Evolutionary conservation across 2,113 vertebrate species (phyloP), one percentile per base, ranked within the genome.

Genomic region (Notarius lentiginosus): DNA sequence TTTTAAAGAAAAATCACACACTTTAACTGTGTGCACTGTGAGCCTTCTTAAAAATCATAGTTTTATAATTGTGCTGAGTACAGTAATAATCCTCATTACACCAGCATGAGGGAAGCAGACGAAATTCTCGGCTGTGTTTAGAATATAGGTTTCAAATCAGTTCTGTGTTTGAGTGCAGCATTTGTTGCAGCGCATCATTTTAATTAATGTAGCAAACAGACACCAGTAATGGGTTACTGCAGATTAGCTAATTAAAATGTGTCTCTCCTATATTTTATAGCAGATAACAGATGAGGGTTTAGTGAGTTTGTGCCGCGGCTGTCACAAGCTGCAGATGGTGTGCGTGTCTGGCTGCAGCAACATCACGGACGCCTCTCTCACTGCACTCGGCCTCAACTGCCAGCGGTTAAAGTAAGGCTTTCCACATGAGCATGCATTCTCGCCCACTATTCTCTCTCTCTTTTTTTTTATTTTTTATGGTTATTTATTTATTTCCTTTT

Each of bases 201-300:
- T 79, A 18, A 27, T 27, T 18, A 79, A 56, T 79, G 22, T 77
- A n/a, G 7, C 11, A 0, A 20, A 73, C 30, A 73, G 17, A 22
- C 70, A 41, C 47, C 6, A 76, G 20, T 51, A 1, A 51, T 47
- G 18, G 22, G 49, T 22, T 77, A 12, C 41, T 22, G 24, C 10
- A 14, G 34, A 55, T n/a, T 58, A 27, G 49, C 49, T 22, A 34
- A 76, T 82, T 88, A 63, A 76, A 18, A 66, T 88, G 18, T 4
- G 49, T 14, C 60, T 79, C 30, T 87, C 55, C 41, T 73, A 0
- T 75, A 24, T 88, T 63, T 81, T 82, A 76, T 94, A 99, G 98
- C 98, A 99, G 95, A 97, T 99, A 94, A 99, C 98, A 91, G 98
- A 99, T n/a, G 98, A 99, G 10, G 98, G 98, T 83, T 97, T 99